Percentiles rank a stretch among this genome's conserved stretches.
Conservation (phyloP, 2,113 vertebrate genomes). For the Piaya cayana region DNA sequence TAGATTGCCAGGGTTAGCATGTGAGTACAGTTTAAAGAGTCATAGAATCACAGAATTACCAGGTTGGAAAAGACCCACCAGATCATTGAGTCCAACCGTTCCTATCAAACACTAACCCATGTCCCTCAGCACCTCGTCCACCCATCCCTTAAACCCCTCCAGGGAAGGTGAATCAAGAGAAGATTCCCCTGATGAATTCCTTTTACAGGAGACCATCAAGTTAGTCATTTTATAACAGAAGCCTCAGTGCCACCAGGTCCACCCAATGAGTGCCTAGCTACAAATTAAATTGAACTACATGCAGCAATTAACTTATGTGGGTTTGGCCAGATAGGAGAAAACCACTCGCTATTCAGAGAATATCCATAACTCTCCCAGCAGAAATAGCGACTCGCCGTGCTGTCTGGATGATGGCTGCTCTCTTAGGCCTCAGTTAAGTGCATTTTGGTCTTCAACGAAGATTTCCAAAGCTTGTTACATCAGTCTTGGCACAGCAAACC, state of each 20-base stretch:
- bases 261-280: not conserved
- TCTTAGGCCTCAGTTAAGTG: constrained; percentile 14
- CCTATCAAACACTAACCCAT: too few relatives aligned
- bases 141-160: too few relatives aligned
- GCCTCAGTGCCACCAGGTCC: not conserved
- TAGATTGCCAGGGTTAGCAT: not conserved
- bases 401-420: not conserved
- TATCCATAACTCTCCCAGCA: not conserved
- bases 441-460: not conserved
- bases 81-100: too few relatives aligned
- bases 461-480: constrained; percentile 31
- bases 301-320: not conserved
- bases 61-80: too few relatives aligned
- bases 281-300: not conserved
- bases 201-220: not conserved
- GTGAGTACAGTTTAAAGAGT: not conserved
- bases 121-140: too few relatives aligned
- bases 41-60: too few relatives aligned
- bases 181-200: not conserved
- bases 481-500: not conserved
- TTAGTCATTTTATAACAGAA: not conserved
- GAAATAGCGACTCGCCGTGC: not conserved
- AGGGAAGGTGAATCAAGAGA: too few relatives aligned
- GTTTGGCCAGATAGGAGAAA: not conserved
- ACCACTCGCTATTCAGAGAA: not conserved